Conservation (phyloP, 2,113 vertebrate genomes). For the Urocolius indicus region DNA sequence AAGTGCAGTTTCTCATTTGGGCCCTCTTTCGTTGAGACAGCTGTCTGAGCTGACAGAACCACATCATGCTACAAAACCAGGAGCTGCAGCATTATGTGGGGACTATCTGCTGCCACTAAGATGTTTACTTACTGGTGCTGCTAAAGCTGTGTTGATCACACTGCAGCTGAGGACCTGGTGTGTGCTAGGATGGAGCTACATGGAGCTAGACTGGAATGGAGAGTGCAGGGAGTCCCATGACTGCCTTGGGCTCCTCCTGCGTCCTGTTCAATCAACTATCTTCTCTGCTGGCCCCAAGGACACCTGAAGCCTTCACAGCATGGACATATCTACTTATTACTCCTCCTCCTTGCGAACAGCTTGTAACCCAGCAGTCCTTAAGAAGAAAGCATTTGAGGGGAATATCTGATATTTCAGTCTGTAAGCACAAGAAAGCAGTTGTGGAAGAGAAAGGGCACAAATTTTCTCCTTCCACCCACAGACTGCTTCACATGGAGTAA, state of each 20-base stretch:
- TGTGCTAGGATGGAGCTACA: background rate
- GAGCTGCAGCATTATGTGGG: background rate
- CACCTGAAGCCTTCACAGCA: background rate
- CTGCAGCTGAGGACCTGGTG: background rate
- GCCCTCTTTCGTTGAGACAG: rapidly evolving
- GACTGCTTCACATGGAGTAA: background rate
- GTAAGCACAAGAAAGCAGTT: background rate
- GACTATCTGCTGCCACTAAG: background rate
- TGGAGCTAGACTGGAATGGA: background rate
- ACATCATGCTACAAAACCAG: background rate
- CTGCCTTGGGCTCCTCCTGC: rapidly evolving
- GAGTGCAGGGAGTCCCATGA: background rate
- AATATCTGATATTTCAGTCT: background rate
- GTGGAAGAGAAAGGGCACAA: background rate
- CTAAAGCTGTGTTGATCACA: background rate
- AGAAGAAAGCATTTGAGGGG: background rate
- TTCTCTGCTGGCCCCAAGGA: background rate
- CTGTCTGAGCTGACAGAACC: background rate
- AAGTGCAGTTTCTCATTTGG: background rate
- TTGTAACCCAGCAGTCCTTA: background rate
- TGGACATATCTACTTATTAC: background rate
- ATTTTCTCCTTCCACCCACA: constrained; percentile 18
- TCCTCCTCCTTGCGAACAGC: background rate
- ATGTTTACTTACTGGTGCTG: background rate
- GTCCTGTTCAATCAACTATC: rapidly evolving